Percentiles rank a stretch among this genome's conserved stretches.
phyloP scores from a whole-genome alignment of 2,797 vertebrate genomes.

The Schizothorax lantsangensis region DNA sequence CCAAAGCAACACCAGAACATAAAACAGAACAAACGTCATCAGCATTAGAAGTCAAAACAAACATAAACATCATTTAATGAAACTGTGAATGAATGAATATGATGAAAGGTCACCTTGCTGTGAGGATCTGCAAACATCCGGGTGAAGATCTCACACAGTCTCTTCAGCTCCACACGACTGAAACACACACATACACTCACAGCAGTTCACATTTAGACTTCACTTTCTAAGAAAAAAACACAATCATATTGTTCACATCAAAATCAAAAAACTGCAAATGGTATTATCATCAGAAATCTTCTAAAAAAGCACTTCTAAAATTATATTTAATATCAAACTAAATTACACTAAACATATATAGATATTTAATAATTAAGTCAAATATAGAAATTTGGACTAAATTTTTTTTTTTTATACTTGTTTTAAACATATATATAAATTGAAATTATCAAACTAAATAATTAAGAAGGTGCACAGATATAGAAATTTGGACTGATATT shows the following conservation, averaged over 20 bases:
- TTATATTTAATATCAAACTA: no score
- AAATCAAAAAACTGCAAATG: background rate
- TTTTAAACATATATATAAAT: no score
- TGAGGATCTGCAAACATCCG: constrained; percentile 98
- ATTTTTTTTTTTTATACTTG: no score
- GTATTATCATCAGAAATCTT: background rate
- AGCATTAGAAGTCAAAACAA: constrained; percentile 52
- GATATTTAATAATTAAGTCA: no score
- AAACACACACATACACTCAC: background rate
- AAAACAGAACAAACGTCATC: constrained; percentile 83
- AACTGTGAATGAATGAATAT: background rate
- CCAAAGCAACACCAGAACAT: constrained; percentile 85
- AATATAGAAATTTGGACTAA: background rate
- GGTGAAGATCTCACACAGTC: constrained; percentile 97
- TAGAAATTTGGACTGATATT: background rate
- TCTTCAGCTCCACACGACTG: constrained; percentile 95
- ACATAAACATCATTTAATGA: background rate
- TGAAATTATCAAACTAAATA: no score
- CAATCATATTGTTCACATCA: background rate
- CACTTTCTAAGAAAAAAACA: background rate
- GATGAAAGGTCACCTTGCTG: constrained; percentile 85
- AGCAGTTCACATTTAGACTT: no score
- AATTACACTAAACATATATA: no score
- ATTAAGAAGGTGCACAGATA: no score
- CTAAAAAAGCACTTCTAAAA: no score